Base-by-base conservation (phyloP, 2,113 vertebrate species). In the Hemibagrus wyckioides region DNA sequence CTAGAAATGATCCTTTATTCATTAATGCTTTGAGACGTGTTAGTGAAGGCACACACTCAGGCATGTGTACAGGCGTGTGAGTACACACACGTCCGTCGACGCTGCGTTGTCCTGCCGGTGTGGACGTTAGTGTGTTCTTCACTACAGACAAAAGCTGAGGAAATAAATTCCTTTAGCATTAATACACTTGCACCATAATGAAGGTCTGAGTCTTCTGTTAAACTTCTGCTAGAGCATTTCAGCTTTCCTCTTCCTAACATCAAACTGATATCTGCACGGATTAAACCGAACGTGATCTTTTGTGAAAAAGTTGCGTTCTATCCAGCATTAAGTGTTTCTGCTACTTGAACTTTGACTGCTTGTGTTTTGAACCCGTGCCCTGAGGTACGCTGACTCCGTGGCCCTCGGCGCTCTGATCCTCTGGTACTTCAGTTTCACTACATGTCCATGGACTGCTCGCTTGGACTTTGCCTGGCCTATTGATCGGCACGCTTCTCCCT, bases 261-360 rank as follows among this genome's bases (percentile, higher is more conserved):
- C 39, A 2, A 73, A 23, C 69, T 10, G 8, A 23, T 3, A 76
- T 76, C 73, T 28, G 50, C 73, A 30, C 4, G 39, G 9, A 10
- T 48, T 48, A 48, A 48, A 48, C 5, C 9, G 44, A 48, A 48
- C 44, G 9, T 48, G 44, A 5, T 48, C 44, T 48, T 48, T 48
- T 19, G 75, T n/a, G 28, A 30, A 77, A 50, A 30, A 52, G 48
- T 48, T 4, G 28, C 10, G 48, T 52, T n/a, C n/a, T 9, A 30
- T 15, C 28, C n/a, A 21, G 14, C 9, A n/a, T 44, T 48, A 48
- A 28, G 71, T 28, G 39, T 48, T 8, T 23, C 6, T 75, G 9
- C 71, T 75, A 6, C 75, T 79, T 79, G 75, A 79, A 79, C 75
- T 79, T 79, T 79, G 44, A 7, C 14, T 48, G 14, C 30, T 52